phyloP scores from a whole-genome alignment of 1,140 invertebrate species.

The Radopholus similis region DNA sequence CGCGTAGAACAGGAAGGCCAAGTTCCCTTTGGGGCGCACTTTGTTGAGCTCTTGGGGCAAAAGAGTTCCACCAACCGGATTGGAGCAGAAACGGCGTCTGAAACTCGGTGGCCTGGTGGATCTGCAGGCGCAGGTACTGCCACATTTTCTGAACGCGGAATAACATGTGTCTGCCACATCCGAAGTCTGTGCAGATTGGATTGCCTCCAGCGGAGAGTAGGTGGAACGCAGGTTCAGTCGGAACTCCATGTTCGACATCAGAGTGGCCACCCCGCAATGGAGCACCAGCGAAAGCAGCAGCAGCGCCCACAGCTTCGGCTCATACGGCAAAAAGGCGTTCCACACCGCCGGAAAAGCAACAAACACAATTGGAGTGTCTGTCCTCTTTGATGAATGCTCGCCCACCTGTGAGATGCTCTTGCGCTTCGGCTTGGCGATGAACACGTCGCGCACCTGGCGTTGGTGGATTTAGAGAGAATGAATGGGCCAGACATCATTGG shows the following conservation, averaged over 20 bases:
- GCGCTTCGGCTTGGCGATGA: conserved; percentile 37
- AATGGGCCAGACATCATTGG: no score
- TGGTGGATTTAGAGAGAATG: neutral
- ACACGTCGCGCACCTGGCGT: conserved; percentile 31
- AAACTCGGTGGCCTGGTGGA: conserved; percentile 38
- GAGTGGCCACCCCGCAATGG: conserved; percentile 27
- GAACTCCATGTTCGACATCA: conserved; percentile 32
- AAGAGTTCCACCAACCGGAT: conserved; percentile 16
- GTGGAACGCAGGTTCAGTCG: conserved; percentile 12
- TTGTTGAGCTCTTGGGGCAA: neutral
- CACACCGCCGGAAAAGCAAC: no score
- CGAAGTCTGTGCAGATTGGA: neutral
- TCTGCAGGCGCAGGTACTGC: conserved; percentile 36
- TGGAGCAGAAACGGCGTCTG: conserved; percentile 34
- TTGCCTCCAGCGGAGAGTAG: conserved; percentile 36
- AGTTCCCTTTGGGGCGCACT: conserved; percentile 20
- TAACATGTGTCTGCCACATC: neutral
- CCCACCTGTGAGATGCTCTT: conserved; percentile 34
- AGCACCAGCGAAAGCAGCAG: conserved; percentile 26
- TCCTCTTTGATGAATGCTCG: no score
- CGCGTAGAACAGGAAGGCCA: conserved; percentile 37
- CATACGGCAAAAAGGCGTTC: conserved; percentile 41
- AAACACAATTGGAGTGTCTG: no score
- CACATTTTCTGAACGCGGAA: conserved; percentile 26
- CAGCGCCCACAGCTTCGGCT: conserved; percentile 29